These are phyloP conservation scores for Stramonita haemastoma DNA, from an alignment of 2,888 invertebrate species.

Conservation along the genomic window DNA sequence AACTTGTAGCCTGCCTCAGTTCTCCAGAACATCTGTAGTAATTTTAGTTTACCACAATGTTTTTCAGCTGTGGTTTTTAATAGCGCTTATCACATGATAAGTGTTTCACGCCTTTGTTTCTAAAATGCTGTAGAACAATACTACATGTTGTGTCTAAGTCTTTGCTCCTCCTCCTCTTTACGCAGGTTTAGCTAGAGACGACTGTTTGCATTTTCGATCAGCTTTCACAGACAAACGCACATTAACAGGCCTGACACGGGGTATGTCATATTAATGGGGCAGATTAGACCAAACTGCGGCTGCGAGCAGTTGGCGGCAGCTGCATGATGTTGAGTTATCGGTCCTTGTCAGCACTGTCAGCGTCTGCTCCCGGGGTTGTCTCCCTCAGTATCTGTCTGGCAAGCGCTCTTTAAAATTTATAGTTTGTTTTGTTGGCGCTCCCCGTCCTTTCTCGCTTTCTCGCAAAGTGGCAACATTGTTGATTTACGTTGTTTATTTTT, in stretches of 20 bases:
- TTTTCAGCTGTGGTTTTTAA: no score
- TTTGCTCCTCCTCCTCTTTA: no score
- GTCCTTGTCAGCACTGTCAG: slow-evolving; percentile 30
- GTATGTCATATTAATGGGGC: slow-evolving; percentile 33
- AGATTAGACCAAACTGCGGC: slow-evolving; percentile 34
- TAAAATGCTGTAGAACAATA: no score
- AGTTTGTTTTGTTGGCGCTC: background rate
- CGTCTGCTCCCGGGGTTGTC: slow-evolving; percentile 19
- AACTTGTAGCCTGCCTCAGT: no score
- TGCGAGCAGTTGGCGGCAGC: slow-evolving; percentile 26
- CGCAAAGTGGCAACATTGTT: background rate
- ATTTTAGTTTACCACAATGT: no score
- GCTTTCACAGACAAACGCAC: background rate
- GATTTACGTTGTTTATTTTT: background rate
- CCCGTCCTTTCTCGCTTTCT: background rate
- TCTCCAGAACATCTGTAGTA: no score
- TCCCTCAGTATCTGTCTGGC: slow-evolving; percentile 18
- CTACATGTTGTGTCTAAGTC: no score
- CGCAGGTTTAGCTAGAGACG: background rate
- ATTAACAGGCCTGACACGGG: slow-evolving; percentile 16
- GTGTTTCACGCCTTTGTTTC: no score
- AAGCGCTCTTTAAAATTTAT: slow-evolving; percentile 21
- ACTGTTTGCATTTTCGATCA: slow-evolving; percentile 32
- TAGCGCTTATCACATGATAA: no score
- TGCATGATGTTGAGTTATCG: slow-evolving; percentile 38